Base-by-base conservation (phyloP, 2,888 invertebrate species). In the Erebia palarica region DNA sequence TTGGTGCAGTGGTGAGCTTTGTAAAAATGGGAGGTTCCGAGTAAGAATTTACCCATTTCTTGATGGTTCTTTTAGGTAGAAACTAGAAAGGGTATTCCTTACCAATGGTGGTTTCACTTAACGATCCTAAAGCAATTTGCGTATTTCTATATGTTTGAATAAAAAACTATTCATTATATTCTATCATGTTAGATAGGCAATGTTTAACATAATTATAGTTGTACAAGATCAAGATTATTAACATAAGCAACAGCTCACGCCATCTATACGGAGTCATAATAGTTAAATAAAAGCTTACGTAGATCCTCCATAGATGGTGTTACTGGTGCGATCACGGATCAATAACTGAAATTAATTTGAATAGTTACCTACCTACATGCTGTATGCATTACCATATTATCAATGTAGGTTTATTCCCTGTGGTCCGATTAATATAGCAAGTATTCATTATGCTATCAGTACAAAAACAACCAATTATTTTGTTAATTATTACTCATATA, bases 281-380 rank as follows among this genome's bases (percentile, higher is more conserved):
- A 63, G 27, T 14, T 49, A 36, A 44, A n/a, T 63, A 13, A n/a
- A 69, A 42, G 18, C 8, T 73, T 61, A 42, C 57, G 13, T 27
- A 68, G 13, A 18, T 0, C 1, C 1, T 3, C 7, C 67, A 79
- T 57, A 91, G 91, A 87, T 90, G 88, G 86, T 89, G 86, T 76
- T 83, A 79, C 59, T 63, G 18, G 49, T 49, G 13, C 44, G 11
- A 61, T 18, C 27, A 47, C 11, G 47, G 11, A 47, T 58, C 44
- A 8, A 36, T 36, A 59, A 59, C n/a, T 36, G 3, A 16, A 60
- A 44, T n/a, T 42, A 13, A 61, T 47, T 16, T 1, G 47, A 27
- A 14, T 59, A 14, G 11, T 1, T 3, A 21, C 44, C 11, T 47
- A 13, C 13, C 14, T 14, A 59, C 65, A 71, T 36, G 36, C 7